phyloP scores from a whole-genome alignment of 1,140 invertebrate genomes.

The Epicauta chinensis region DNA sequence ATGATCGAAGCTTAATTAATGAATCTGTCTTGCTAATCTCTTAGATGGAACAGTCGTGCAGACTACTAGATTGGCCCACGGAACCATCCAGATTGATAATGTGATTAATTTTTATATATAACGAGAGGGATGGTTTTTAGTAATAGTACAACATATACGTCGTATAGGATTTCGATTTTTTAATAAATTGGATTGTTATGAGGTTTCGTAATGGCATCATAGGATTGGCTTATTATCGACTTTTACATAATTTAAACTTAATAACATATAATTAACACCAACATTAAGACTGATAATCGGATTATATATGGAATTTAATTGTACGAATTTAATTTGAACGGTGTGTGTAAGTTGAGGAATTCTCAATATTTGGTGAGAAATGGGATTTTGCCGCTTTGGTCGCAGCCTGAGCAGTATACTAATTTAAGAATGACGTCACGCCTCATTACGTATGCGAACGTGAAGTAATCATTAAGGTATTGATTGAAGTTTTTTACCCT shows the following conservation, averaged over 20 bases:
- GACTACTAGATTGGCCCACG: constrained; percentile 32
- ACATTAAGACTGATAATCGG: too few species aligned
- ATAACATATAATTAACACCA: too few species aligned
- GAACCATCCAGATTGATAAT: constrained; percentile 41
- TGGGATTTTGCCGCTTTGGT: constrained; percentile 1
- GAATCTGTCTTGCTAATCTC: constrained; percentile 45
- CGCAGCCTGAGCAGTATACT: constrained; percentile 9
- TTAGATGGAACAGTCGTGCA: constrained; percentile 39
- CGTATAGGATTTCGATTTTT: constrained; percentile 29
- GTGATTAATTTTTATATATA: constrained; percentile 43
- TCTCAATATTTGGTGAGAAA: too few species aligned
- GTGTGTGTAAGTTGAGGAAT: too few species aligned
- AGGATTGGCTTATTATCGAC: background rate
- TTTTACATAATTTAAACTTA: too few species aligned
- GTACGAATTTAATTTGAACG: too few species aligned
- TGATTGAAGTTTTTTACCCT: constrained; percentile 37
- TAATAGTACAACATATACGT: background rate
- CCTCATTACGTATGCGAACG: constrained; percentile 38
- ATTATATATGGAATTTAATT: background rate
- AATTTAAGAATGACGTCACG: constrained; percentile 37
- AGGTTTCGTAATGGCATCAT: constrained; percentile 18
- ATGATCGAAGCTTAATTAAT: constrained; percentile 44
- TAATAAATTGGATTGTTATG: constrained; percentile 26
- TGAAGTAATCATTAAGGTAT: constrained; percentile 39
- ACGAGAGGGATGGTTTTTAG: background rate